phyloP scores from a whole-genome alignment of 2,113 vertebrate genomes.

The Oreochromis niloticus region DNA sequence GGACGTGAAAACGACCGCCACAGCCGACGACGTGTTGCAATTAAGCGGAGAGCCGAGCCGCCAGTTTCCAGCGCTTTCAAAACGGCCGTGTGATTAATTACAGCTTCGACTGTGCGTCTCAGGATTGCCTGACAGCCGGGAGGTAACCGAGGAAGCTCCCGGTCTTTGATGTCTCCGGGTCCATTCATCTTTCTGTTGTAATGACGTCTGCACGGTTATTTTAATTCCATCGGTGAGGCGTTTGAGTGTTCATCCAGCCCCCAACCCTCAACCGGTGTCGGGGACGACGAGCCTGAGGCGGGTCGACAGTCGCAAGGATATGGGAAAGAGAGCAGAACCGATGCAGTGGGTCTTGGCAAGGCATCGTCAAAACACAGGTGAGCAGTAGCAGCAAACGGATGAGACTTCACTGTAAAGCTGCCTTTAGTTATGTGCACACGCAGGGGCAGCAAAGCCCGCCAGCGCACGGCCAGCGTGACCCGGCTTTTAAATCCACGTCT shows the following conservation, averaged over 20 bases:
- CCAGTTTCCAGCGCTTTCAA: neutral
- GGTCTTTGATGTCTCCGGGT: neutral
- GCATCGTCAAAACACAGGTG: slow-evolving; percentile 71
- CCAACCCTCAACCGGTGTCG: slow-evolving; percentile 17
- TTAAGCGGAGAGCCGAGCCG: neutral
- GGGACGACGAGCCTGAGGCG: slow-evolving; percentile 29
- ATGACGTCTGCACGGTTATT: slow-evolving; percentile 40
- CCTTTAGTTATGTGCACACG: neutral
- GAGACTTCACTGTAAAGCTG: neutral
- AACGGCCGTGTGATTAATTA: neutral
- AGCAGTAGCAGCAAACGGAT: slow-evolving; percentile 7
- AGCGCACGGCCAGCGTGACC: neutral
- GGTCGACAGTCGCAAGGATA: slow-evolving; percentile 53
- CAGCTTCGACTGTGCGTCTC: slow-evolving; percentile 1
- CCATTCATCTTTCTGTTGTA: slow-evolving; percentile 28
- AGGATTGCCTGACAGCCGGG: neutral
- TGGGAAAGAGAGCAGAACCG: slow-evolving; percentile 68
- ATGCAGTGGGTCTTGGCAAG: slow-evolving; percentile 63
- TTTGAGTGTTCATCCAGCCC: slow-evolving; percentile 6
- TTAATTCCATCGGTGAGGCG: slow-evolving; percentile 2
- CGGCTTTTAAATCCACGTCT: neutral
- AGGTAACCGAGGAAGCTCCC: neutral
- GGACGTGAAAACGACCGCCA: slow-evolving; percentile 1
- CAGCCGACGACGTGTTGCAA: slow-evolving; percentile 59
- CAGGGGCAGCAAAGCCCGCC: neutral